Conservation (phyloP, 2,888 invertebrate genomes). For the Sussaba pulchella region DNA sequence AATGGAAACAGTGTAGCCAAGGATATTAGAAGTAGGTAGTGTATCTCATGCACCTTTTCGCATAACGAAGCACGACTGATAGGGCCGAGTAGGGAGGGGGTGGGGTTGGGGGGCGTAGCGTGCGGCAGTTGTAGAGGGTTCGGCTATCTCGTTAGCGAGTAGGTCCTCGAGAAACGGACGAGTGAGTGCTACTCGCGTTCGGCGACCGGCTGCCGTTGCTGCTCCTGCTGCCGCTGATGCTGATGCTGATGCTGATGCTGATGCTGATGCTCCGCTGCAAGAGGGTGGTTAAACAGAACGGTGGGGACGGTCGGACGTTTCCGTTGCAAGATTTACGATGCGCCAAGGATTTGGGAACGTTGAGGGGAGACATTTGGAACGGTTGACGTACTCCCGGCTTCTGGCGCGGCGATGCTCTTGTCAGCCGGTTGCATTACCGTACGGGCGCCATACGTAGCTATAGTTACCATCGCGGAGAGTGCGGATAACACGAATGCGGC, state of each 20-base stretch:
- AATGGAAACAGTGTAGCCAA: no score
- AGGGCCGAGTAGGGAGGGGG: constrained; percentile 5
- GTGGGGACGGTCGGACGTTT: constrained; percentile 61
- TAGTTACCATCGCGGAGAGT: constrained; percentile 9
- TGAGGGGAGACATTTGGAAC: constrained; percentile 47
- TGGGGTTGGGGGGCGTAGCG: no score
- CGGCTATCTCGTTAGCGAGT: constrained; percentile 60
- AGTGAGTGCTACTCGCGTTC: constrained; percentile 48
- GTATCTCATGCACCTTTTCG: constrained; percentile 27
- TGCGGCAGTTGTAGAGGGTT: constrained; percentile 28
- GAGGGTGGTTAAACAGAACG: constrained; percentile 27
- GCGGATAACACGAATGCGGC: constrained; percentile 7
- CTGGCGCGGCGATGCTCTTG: constrained; percentile 45
- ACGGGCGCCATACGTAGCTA: not conserved
- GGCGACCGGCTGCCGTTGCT: constrained; percentile 50
- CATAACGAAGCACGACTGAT: constrained; percentile 55
- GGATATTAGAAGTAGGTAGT: not conserved
- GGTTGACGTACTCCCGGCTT: constrained; percentile 49
- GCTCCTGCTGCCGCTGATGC: constrained; percentile 46
- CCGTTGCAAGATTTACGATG: constrained; percentile 77
- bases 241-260: constrained; percentile 42
- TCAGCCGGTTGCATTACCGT: constrained; percentile 13
- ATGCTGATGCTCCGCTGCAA: no score
- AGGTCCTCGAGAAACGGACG: constrained; percentile 63
- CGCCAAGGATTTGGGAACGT: constrained; percentile 69